Evolutionary conservation across 2,888 invertebrate species (phyloP).

Genomic region (Glaucopsyche alexis): DNA sequence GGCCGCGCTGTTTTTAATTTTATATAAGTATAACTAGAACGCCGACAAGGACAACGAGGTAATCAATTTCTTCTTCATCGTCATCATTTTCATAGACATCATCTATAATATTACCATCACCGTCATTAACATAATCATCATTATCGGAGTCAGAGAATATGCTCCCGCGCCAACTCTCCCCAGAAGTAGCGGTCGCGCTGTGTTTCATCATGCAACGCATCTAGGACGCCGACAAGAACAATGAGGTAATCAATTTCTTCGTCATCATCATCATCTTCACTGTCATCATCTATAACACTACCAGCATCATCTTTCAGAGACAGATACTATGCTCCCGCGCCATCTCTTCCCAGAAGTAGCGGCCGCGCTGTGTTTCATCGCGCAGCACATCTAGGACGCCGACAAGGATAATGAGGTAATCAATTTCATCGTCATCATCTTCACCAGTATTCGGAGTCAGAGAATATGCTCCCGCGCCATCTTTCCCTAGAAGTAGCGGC

Average conservation of each 20-base stretch:
- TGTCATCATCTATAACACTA: neutral
- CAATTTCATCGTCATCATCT: too few relatives aligned
- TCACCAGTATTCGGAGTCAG: too few relatives aligned
- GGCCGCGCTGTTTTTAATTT: constrained; percentile 85
- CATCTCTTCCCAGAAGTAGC: too few relatives aligned
- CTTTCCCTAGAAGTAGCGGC: too few relatives aligned
- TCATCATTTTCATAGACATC: neutral
- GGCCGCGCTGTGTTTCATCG: too few relatives aligned
- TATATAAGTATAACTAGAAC: constrained; percentile 97
- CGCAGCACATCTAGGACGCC: too few relatives aligned
- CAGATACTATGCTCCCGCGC: too few relatives aligned
- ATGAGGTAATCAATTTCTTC: constrained; percentile 84
- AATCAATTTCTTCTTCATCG: constrained; percentile 45
- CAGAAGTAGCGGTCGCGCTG: constrained; percentile 94
- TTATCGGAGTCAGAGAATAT: too few relatives aligned
- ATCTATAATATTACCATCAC: neutral
- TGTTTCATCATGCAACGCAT: constrained; percentile 99
- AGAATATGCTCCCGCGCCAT: too few relatives aligned
- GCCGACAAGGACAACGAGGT: constrained; percentile 98
- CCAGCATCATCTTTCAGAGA: neutral
- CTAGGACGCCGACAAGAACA: constrained; percentile 96
- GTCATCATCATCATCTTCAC: neutral
- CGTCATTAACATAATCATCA: too few relatives aligned
- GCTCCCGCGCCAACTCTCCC: constrained; percentile 81
- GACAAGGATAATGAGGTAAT: too few relatives aligned